Evolutionary conservation across 2,888 invertebrate genomes (phyloP), one percentile per base, ranked within the genome.

Genomic region (Andrena marginata): DNA sequence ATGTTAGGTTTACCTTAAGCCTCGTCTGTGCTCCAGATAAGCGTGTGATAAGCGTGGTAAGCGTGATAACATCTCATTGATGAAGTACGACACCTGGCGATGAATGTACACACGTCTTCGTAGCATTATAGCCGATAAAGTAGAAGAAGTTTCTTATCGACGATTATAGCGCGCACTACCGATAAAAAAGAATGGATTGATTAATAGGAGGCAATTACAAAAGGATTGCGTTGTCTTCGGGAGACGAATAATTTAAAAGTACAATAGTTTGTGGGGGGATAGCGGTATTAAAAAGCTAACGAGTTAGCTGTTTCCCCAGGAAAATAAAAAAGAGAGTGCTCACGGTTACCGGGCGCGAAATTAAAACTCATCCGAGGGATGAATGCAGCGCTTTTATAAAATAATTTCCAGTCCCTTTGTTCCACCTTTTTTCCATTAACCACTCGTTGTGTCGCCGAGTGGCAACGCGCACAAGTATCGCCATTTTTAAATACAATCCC

Each of bases 1-100:
- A 42, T 13, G 42, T 13, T 42, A 42, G 42, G 42, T 42, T 42
- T 42, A 13, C 13, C 4, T 4, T 42, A 42, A 42, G 13, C 13
- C 13, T 13, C 4, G 42, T 4, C 4, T 42, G 42, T 42, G 42
- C 42, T 4, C 4, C 42, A 16, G 42, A 42, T 16, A 42, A 42
- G 42, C 13, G 42, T 42, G 42, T 42, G 42, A 42, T 13, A 42
- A 42, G 42, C 31, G 6, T 23, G 70, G 29, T 42, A 59, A 29
- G 8, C 6, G 42, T 60, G 65, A 68, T 42, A 69, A 70, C 5
- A 64, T 79, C 73, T 13, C 8, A 20, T 64, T 74, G 79, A 65
- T 72, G 77, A 77, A 56, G 82, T 84, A 85, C 89, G 89, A 85
- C 82, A 78, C 79, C 85, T 87, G 68, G 82, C 64, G 84, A 56